A percentile compares a stretch with the other conserved stretches of the same genome.
Evolutionary conservation across 1,140 invertebrate species (phyloP).

Genomic region (Camponotus pennsylvanicus): DNA sequence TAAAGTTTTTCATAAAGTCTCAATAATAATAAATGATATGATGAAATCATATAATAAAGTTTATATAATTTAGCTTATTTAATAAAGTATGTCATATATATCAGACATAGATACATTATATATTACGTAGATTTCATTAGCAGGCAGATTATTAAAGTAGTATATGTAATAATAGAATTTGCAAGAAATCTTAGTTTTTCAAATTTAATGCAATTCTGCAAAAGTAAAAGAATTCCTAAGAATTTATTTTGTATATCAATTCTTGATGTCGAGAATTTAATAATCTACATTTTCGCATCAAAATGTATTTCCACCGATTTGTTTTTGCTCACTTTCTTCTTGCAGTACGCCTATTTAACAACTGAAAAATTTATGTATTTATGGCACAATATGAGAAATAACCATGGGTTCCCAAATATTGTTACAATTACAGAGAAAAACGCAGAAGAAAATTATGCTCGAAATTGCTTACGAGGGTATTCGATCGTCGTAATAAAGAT

Average conservation of each 20-base stretch:
- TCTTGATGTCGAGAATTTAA: neutral
- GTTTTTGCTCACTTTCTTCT: neutral
- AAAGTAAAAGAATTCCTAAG: neutral
- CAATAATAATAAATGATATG: neutral
- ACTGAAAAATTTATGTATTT: constrained; percentile 30
- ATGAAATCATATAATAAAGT: no score
- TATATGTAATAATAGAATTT: neutral
- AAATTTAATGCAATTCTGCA: neutral
- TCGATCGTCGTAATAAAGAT: constrained; percentile 57
- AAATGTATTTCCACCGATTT: neutral
- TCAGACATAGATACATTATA: neutral
- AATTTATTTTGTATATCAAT: neutral
- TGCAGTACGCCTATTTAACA: neutral
- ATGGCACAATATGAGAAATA: neutral
- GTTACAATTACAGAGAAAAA: constrained; percentile 11
- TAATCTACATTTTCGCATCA: neutral
- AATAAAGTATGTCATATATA: neutral
- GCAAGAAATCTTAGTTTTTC: neutral
- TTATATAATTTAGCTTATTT: no score
- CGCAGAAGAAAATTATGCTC: constrained; percentile 41
- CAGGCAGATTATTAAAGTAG: neutral
- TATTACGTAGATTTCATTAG: neutral
- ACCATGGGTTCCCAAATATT: constrained; percentile 32
- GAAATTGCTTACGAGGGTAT: constrained; percentile 34
- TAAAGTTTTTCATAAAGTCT: neutral